Evolutionary conservation across 2,797 vertebrate species (phyloP), one percentile per base, ranked within the genome.

Genomic region (Pyrrhura leucotis): DNA sequence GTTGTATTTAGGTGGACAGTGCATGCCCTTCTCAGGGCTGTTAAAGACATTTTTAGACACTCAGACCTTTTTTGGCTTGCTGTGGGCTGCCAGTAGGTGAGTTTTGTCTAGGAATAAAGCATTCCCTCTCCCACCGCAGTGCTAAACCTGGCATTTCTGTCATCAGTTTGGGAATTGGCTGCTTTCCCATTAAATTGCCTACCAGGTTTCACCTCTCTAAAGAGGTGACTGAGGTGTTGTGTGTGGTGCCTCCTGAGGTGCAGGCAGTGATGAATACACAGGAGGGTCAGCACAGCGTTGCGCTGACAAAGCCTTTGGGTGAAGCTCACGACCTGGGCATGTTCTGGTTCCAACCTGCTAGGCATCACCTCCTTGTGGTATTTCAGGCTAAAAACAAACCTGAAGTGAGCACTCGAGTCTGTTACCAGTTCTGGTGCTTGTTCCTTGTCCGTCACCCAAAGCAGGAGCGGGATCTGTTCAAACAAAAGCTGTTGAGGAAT

Each of bases 241-340:
- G 59, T 21, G 89, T 68, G 48, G 47, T 80, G 82, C 79, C 75
- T 91, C 84, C 39, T 29, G 91, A 85, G 66, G 51, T 78, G 37
- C 44, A 51, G 82, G 26, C 5, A 21, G 90, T 89, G 92, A 85
- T 91, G 83, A 87, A 85, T 75, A 56, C 72, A 37, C 68, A 47
- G 40, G 81, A 77, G 90, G 65, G 44, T 56, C 39, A 56, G 68
- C 69, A 48, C 80, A 75, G 31, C 48, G 94, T 87, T 96, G 83
- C 92, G 94, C 96, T 90, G 79, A 53, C 95, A 73, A 61, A 90
- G 87, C 93, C 93, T 78, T 93, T 35, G 74, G 45, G 81, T 89
- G 85, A 61, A 95, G 83, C 90, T 85, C 28, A 13, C 76, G 79
- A 37, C 88, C 90, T 89, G 90, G 91, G 84, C 81, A 0, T 45